A percentile compares a stretch with the other conserved stretches of the same genome.
phyloP scores from a whole-genome alignment of 2,888 invertebrate genomes.

The Dione vanillae region DNA sequence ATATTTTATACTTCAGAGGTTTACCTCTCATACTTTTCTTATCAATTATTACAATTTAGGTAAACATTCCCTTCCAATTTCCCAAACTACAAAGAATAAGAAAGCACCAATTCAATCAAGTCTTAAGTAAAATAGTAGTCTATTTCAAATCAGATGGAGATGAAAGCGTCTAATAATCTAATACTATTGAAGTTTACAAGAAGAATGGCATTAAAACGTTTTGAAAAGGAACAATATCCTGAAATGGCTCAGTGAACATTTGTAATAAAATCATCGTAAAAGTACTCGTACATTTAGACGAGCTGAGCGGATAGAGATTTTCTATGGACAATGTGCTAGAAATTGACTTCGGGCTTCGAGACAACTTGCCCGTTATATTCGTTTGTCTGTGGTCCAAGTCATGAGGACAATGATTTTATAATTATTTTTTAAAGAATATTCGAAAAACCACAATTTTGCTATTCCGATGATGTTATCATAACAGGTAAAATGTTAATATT shows the following conservation, averaged over 20 bases:
- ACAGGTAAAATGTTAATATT: too few relatives aligned
- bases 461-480: not conserved
- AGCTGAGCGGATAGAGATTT: slow-evolving; percentile 42
- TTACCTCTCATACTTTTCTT: too few relatives aligned
- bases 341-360: slow-evolving; percentile 78
- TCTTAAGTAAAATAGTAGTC: slow-evolving; percentile 6
- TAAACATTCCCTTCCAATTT: not conserved
- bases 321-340: slow-evolving; percentile 67
- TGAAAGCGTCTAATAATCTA: slow-evolving; percentile 22
- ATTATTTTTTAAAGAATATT: not conserved
- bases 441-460: not conserved
- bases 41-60: too few relatives aligned
- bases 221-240: slow-evolving; percentile 34
- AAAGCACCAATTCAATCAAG: not conserved
- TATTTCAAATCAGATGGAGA: slow-evolving; percentile 6
- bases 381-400: slow-evolving; percentile 46
- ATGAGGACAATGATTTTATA: not conserved
- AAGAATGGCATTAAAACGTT: slow-evolving; percentile 30
- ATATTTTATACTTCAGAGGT: too few relatives aligned
- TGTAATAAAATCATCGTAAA: slow-evolving; percentile 41
- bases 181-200: slow-evolving; percentile 29
- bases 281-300: slow-evolving; percentile 33
- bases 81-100: not conserved
- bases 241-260: slow-evolving; percentile 27
- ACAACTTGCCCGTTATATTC: slow-evolving; percentile 71